Evolutionary conservation across 2,888 invertebrate genomes (phyloP).

Genomic region (Sarcophaga subvicina): DNA sequence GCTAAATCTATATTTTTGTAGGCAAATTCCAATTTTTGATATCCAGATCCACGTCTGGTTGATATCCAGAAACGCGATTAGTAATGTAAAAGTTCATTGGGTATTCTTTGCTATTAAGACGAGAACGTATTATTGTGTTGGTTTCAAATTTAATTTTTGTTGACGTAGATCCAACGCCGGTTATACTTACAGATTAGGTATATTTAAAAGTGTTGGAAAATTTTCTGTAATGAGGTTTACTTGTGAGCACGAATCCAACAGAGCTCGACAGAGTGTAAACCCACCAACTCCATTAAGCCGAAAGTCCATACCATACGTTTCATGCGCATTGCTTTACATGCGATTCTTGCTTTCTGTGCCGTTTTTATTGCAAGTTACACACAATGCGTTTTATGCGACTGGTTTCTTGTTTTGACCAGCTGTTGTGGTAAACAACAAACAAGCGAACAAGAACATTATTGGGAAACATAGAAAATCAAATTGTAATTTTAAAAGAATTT

Average conservation of each 20-base stretch:
- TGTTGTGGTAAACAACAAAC: too few relatives aligned
- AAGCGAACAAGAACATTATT: too few relatives aligned
- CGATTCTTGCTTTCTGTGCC: too few relatives aligned
- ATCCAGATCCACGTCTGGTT: constrained; percentile 48
- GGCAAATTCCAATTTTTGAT: constrained; percentile 49
- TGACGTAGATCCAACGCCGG: constrained; percentile 47
- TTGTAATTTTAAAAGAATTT: too few relatives aligned
- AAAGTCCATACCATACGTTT: too few relatives aligned
- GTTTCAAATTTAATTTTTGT: constrained; percentile 55
- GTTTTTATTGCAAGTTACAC: too few relatives aligned
- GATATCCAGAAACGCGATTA: constrained; percentile 45
- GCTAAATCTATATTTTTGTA: constrained; percentile 43
- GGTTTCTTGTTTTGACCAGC: too few relatives aligned
- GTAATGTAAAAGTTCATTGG: constrained; percentile 16
- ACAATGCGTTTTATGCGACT: too few relatives aligned
- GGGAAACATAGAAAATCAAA: too few relatives aligned
- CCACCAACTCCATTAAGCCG: too few relatives aligned
- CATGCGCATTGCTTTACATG: too few relatives aligned
- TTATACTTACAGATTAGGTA: constrained; percentile 39
- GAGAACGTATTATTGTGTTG: constrained; percentile 48
- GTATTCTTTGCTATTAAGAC: constrained; percentile 25
- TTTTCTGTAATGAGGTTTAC: constrained; percentile 58
- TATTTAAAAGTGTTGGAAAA: constrained; percentile 33
- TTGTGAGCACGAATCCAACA: constrained; percentile 30
- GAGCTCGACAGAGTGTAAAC: too few relatives aligned